Evolutionary conservation across 2,113 vertebrate genomes (phyloP).

Genomic region (Ophiodon elongatus): DNA sequence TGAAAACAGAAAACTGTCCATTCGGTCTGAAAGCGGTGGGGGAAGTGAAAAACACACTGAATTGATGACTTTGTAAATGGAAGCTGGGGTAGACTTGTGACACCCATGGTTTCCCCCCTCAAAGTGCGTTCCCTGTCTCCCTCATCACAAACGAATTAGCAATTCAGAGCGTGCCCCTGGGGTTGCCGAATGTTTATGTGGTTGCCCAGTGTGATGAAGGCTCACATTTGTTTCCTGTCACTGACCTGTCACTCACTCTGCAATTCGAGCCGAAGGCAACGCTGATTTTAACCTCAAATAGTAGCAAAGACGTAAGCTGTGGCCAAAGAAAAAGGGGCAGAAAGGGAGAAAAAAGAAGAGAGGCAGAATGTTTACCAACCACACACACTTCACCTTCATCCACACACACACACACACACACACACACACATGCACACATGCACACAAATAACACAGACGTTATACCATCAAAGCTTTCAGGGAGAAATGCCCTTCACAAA

Average conservation of each 20-base stretch:
- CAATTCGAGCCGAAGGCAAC: conserved; percentile 58
- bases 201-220: conserved; percentile 81
- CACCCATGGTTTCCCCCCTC: conserved; percentile 46
- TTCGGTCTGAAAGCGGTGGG: conserved; percentile 52
- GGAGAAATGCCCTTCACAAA: conserved; percentile 68
- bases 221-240: conserved; percentile 84
- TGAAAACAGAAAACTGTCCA: conserved; percentile 75
- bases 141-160: conserved; percentile 77
- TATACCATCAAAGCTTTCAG: conserved; percentile 63
- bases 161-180: conserved; percentile 78
- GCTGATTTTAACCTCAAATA: conserved; percentile 66
- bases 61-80: conserved; percentile 77
- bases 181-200: conserved; percentile 76
- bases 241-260: conserved; percentile 77
- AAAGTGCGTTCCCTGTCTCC: conserved; percentile 44
- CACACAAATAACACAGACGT: conserved; percentile 54
- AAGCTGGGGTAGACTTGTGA: conserved; percentile 54
- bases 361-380: conserved; percentile 43
- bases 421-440: conserved; percentile 22
- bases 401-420: conserved; percentile 28
- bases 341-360: conserved; percentile 14
- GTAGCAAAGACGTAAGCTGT: conserved; percentile 51
- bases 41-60: conserved; percentile 68
- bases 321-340: conserved; percentile 33
- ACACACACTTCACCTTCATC: conserved; percentile 20